Base-by-base conservation (phyloP, 2,113 vertebrate species). In the Phaetusa simplex region DNA sequence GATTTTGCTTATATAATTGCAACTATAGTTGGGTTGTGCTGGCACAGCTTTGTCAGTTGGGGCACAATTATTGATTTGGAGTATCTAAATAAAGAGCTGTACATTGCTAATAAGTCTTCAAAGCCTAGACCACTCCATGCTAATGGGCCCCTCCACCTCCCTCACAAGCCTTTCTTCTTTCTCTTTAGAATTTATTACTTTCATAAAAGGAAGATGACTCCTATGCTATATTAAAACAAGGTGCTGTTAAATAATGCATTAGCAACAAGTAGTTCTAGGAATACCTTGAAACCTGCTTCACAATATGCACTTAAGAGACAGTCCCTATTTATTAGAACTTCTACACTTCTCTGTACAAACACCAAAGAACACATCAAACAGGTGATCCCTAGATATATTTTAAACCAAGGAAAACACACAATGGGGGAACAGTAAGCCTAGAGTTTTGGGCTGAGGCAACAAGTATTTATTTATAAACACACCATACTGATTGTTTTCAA, bases 231-330 rank as follows among this genome's bases (percentile, higher is more conserved):
- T 73, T 90, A 88, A 93, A 94, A n/a, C 49, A 65, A 94, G 67
- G 45, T 53, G 53, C 90, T 94, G 55, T 38, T 96, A 69, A 95
- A 95, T 94, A 96, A 96, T 94, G 53, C 92, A 95, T 90, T 69
- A 94, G 95, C 5, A 1, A 70, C 90, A 93, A 91, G 78, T 34
- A 72, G 88, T 47, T 97, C 90, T 76, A 95, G 87, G 95, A 96
- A 96, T 88, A 90, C 87, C 82, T 90, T 91, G 78, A 86, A 93
- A 77, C 61, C 70, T 61, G 78, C 90, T 96, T 61, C n/a, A 10
- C 20, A 91, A 73, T 11, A 53, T 3, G 36, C 82, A 89, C 65
- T 84, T 94, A 62, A 94, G 77, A 82, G 77, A 67, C 69, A 40
- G 62, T 38, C 42, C 50, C 55, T 82, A 30, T 34, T 88, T 71